Evolutionary conservation across 2,888 invertebrate species (phyloP), one percentile per base, ranked within the genome.

Genomic region (Epistrophe eligans): DNA sequence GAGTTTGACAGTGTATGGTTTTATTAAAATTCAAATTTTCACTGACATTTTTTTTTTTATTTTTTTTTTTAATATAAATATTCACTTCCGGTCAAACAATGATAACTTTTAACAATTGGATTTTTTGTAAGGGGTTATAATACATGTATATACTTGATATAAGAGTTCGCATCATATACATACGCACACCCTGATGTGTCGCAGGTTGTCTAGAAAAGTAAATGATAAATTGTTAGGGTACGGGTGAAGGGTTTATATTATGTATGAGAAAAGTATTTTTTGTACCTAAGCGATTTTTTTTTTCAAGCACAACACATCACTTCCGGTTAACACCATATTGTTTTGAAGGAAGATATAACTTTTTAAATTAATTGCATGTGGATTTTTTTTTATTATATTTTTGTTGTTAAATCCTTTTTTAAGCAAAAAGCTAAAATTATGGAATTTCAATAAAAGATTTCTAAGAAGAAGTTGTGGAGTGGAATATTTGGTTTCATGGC

Each of bases 1-100:
- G 77, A 50, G 0, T 70, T 77, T 67, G 73, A 77, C 80, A 73
- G 35, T 40, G 67, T 70, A 77, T 35, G 57, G 43, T 81, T 77
- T 81, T 85, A 77, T 85, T 74, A 81, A 85, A 81, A 77, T 81
- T 43, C 67, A 81, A 50, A 81, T 74, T 73, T 77, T 73, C 15
- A 73, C 19, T 62, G 71, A 80, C 80, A 73, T 55, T 80, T 84
- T 84, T 80, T 84, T 80, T 84, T 84, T 52, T 71, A 74, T 71
- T 76, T 60, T 38, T n/a, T n/a, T n/a, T n/a, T n/a, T n/a, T n/a
- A n/a, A n/a, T n/a, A 60, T 55, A 24, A 2, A 60, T 55, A 60
- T 50, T 55, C 60, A 72, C 60, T 79, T 77, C 67, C 60, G 66
- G 66, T 70, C 7, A 13, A 48, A 48, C 13, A 50, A 66, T 17